phyloP scores from a whole-genome alignment of 2,797 vertebrate species.

The Dermochelys coriacea region DNA sequence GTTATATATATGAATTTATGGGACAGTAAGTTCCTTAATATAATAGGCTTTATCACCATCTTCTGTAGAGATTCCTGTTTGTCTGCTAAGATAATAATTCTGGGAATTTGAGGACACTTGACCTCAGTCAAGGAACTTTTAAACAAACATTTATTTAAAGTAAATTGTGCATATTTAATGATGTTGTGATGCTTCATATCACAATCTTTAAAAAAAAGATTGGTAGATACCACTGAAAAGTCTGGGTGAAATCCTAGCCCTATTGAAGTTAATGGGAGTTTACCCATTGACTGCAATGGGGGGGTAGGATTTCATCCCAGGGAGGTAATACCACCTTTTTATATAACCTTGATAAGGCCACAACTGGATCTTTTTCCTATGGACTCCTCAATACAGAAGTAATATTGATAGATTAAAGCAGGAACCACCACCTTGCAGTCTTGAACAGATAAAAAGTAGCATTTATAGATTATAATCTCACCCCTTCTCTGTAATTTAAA shows the following conservation, averaged over 20 bases:
- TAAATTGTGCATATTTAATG: neutral
- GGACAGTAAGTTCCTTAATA: slow-evolving; percentile 4
- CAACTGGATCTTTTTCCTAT: neutral
- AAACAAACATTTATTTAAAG: neutral
- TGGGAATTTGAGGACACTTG: neutral
- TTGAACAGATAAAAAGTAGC: neutral
- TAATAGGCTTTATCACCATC: neutral
- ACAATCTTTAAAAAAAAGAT: neutral
- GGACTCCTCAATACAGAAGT: neutral
- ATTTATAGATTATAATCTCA: neutral
- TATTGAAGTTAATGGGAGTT: neutral
- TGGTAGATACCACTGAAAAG: neutral
- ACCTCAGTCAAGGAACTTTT: neutral
- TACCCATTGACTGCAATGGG: neutral
- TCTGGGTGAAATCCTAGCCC: neutral
- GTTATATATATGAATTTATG: slow-evolving; percentile 3
- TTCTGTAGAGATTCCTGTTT: slow-evolving; percentile 12
- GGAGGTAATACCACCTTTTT: neutral
- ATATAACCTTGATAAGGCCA: neutral
- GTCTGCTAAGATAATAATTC: slow-evolving; percentile 20
- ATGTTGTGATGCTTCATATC: rapidly evolving
- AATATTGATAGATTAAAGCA: neutral
- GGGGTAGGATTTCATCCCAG: neutral
- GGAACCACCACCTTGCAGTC: rapidly evolving
- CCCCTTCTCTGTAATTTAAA: neutral